phyloP scores from a whole-genome alignment of 2,113 vertebrate genomes.

The Crypturellus undulatus region DNA sequence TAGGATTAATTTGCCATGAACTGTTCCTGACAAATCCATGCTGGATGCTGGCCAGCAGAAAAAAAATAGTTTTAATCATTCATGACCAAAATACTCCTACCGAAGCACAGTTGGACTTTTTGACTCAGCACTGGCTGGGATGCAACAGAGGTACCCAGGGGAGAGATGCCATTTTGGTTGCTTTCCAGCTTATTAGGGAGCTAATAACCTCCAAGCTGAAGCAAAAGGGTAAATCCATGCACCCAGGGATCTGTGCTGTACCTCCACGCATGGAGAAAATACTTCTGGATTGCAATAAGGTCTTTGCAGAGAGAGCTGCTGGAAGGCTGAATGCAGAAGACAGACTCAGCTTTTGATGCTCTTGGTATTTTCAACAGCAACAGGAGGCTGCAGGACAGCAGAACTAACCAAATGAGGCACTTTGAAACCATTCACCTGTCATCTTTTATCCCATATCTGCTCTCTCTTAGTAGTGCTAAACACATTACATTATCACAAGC shows the following conservation, averaged over 20 bases:
- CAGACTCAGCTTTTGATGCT: not conserved
- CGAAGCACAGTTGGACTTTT: not conserved
- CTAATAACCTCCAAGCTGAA: not conserved
- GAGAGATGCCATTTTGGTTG: not conserved
- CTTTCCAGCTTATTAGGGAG: not conserved
- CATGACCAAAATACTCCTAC: slow-evolving; percentile 11
- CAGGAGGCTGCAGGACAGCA: not conserved
- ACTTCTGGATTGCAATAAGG: not conserved
- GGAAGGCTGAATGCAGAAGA: not conserved
- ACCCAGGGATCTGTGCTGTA: not conserved
- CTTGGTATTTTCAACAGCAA: not conserved
- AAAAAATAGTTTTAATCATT: slow-evolving; percentile 31
- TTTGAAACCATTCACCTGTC: not conserved
- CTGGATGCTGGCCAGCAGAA: slow-evolving; percentile 37
- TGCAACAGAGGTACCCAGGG: not conserved
- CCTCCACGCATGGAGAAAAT: fast-evolving
- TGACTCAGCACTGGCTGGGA: not conserved
- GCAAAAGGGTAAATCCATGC: not conserved
- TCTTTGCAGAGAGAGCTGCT: not conserved
- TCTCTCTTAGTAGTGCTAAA: not conserved
- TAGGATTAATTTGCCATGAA: slow-evolving; percentile 48
- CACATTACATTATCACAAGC: not conserved
- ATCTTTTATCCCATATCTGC: not conserved
- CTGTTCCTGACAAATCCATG: not conserved
- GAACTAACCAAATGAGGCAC: not conserved